These are phyloP conservation scores for Alosa alosa DNA, from an alignment of 2,113 vertebrate genomes.

Conservation along the genomic window DNA sequence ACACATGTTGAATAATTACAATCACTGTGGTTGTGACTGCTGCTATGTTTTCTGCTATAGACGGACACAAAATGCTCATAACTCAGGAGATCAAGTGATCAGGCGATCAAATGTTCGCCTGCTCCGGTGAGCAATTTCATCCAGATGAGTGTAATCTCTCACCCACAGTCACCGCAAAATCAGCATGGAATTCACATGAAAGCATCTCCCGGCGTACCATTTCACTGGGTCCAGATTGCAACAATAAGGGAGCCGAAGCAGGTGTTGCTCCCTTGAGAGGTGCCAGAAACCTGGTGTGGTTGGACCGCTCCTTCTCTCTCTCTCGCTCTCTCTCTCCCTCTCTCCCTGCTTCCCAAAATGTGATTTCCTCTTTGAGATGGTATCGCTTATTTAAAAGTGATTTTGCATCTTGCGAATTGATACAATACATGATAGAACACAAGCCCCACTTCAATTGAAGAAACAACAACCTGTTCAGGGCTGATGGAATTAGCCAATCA, in stretches of 20 bases:
- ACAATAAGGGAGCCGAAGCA: constrained; percentile 44
- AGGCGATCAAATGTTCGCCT: constrained; percentile 46
- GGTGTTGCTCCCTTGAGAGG: constrained; percentile 50
- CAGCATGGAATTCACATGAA: constrained; percentile 65
- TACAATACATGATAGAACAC: constrained; percentile 30
- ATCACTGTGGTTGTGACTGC: background rate
- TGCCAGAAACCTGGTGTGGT: constrained; percentile 44
- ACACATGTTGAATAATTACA: background rate
- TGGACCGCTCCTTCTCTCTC: background rate
- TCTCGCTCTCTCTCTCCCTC: background rate
- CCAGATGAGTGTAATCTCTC: constrained; percentile 76
- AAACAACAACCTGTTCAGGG: constrained; percentile 28
- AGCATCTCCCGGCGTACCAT: constrained; percentile 60
- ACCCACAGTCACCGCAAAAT: constrained; percentile 62
- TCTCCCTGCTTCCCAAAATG: background rate
- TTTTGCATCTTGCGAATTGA: constrained; percentile 40
- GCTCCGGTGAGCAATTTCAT: constrained; percentile 64
- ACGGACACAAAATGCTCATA: constrained; percentile 35
- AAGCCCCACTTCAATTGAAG: constrained; percentile 15
- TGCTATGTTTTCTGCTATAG: background rate
- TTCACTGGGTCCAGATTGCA: constrained; percentile 54
- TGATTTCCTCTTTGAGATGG: constrained; percentile 28
- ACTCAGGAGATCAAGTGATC: constrained; percentile 53
- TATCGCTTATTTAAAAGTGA: constrained; percentile 34
- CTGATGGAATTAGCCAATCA: constrained; percentile 28